Evolutionary conservation across 2,888 invertebrate genomes (phyloP), one percentile per base, ranked within the genome.

Genomic region (Philaethria dido): DNA sequence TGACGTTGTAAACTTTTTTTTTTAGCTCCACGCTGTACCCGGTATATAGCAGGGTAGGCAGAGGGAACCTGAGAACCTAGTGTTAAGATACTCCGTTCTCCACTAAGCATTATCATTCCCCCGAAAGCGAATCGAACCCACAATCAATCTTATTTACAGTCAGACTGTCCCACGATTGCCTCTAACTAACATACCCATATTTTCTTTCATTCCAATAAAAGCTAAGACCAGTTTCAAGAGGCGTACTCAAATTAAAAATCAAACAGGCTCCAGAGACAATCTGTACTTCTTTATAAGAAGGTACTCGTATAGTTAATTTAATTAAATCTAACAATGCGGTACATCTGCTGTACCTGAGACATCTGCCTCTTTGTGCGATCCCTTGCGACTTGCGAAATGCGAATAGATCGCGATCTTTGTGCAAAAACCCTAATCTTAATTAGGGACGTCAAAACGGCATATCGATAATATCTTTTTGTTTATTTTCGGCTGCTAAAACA

Each of bases 281-380:
- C 42, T 16, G n/a, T 42, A 33, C 44, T 44, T 48, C 48, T 42
- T n/a, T 25, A 73, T 61, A 66, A 75, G 71, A 72, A 71, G n/a
- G n/a, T n/a, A n/a, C n/a, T n/a, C n/a, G n/a, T n/a, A 45, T 71
- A 45, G 80, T 81, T 87, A 85, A 88, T 89, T 84, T 84, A 88
- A 89, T 90, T 87, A 89, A 85, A 85, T 69, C 77, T 76, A 78
- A 84, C 84, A 86, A 85, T 79, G 20, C 65, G 73, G 75, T 85
- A 80, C 91, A 92, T 89, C 90, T 90, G 89, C 85, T 83, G 86
- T 89, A 87, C 87, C 88, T 88, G 86, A 63, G 78, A 86, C 90
- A 92, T 89, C 91, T 90, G 92, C 87, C 83, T 75, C 73, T 74
- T 80, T 80, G 77, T 80, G 72, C 66, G 73, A 70, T 77, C 87